phyloP scores from a whole-genome alignment of 2,888 invertebrate species.

The Drosophila trichaetosa region DNA sequence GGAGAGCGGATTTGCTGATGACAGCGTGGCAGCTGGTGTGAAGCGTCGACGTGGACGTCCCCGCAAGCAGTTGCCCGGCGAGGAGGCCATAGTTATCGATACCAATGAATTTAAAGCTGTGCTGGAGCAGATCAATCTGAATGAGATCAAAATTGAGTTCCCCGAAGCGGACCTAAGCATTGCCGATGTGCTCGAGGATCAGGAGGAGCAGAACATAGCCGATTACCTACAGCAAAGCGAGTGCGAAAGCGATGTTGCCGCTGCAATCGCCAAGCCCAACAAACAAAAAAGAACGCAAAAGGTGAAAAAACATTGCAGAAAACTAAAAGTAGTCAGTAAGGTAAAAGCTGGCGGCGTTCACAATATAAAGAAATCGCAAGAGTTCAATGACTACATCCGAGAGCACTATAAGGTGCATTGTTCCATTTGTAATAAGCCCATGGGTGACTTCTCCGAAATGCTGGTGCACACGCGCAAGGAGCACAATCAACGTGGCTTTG shows the following conservation, averaged over 20 bases:
- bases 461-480: constrained; percentile 69
- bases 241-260: constrained; percentile 24
- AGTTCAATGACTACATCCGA: constrained; percentile 76
- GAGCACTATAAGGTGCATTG: constrained; percentile 81
- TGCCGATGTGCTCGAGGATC: constrained; percentile 65
- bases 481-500: constrained; percentile 80
- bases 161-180: constrained; percentile 64
- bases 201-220: constrained; percentile 52
- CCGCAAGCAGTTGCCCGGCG: constrained; percentile 36
- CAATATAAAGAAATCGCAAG: constrained; percentile 59
- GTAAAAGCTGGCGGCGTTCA: constrained; percentile 18
- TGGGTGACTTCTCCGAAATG: constrained; percentile 72
- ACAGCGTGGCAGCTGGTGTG: constrained; percentile 60
- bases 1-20: constrained; percentile 22
- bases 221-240: constrained; percentile 36
- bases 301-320: constrained; percentile 24
- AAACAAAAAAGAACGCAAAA: constrained; percentile 20
- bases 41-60: constrained; percentile 71
- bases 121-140: constrained; percentile 62
- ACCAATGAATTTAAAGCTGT: constrained; percentile 54
- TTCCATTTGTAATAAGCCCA: constrained; percentile 70
- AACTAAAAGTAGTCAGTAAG: constrained; percentile 22
- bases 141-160: constrained; percentile 68
- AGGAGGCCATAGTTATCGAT: constrained; percentile 34
- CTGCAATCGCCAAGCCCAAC: background rate